These are phyloP conservation scores for Crotalus tigris DNA, from an alignment of 2,113 vertebrate species.

Conservation along the genomic window DNA sequence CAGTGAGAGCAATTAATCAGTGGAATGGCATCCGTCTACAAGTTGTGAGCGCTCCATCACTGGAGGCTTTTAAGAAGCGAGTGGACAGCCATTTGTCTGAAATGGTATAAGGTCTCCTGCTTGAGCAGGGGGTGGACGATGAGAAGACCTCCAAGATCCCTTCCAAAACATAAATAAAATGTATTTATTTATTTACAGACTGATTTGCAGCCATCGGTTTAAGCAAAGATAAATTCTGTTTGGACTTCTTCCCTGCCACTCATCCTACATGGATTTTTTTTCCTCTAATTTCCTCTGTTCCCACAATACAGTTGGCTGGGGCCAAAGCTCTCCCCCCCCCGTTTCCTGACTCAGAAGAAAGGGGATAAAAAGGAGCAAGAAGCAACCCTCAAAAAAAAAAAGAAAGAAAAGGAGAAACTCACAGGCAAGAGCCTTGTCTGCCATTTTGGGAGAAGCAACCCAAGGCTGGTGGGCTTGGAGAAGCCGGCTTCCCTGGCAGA, in stretches of 20 bases:
- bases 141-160: no score
- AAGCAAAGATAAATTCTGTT: no score
- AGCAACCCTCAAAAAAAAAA: slow-evolving; percentile 50
- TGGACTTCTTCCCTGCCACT: no score
- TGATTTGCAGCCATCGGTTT: no score
- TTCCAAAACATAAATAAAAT: no score
- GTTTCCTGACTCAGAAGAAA: background rate
- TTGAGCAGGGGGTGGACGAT: no score
- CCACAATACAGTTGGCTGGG: background rate
- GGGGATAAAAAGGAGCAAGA: slow-evolving; percentile 47
- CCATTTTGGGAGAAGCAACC: slow-evolving; percentile 65
- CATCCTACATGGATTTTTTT: background rate
- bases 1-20: no score
- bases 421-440: slow-evolving; percentile 52
- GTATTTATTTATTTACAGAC: no score
- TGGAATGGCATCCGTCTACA: background rate
- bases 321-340: slow-evolving; percentile 30
- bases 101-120: no score
- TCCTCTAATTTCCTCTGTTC: background rate
- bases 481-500: slow-evolving; percentile 68
- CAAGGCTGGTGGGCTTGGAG: slow-evolving; percentile 66
- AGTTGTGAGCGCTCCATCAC: background rate
- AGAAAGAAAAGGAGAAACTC: slow-evolving; percentile 45
- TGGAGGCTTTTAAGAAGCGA: background rate
- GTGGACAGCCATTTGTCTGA: no score